phyloP scores from a whole-genome alignment of 2,888 invertebrate genomes.

The Leucoma salicis region DNA sequence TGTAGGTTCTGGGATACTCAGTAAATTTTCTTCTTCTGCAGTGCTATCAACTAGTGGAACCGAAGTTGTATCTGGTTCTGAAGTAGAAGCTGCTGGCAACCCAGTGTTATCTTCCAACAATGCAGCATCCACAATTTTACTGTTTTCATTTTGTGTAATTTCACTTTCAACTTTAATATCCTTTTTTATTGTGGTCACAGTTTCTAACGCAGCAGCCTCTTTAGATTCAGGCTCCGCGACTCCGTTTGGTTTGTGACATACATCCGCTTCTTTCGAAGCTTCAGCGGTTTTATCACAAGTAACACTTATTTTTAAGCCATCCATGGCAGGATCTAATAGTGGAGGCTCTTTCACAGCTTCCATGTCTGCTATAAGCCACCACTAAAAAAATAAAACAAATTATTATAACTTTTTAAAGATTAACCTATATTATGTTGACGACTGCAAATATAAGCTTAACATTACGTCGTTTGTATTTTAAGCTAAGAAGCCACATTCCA shows the following conservation, averaged over 20 bases:
- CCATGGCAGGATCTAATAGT: constrained; percentile 36
- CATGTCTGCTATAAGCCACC: constrained; percentile 27
- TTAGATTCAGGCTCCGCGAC: constrained; percentile 45
- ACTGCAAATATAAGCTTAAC: constrained; percentile 12
- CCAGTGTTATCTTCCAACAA: constrained; percentile 11
- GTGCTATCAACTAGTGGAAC: constrained; percentile 7
- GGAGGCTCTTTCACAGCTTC: constrained; percentile 45
- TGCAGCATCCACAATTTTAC: constrained; percentile 9
- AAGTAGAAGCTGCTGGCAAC: constrained; percentile 6
- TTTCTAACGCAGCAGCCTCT: constrained; percentile 20
- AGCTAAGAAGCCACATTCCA: not conserved
- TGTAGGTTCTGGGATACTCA: not conserved
- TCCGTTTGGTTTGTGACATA: constrained; percentile 67
- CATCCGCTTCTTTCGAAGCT: constrained; percentile 44
- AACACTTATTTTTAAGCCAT: constrained; percentile 45
- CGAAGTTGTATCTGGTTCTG: constrained; percentile 13
- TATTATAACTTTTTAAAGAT: constrained; percentile 19
- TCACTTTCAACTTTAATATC: constrained; percentile 20
- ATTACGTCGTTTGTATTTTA: not conserved
- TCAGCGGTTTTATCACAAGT: constrained; percentile 36
- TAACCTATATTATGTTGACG: constrained; percentile 34
- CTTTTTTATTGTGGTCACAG: constrained; percentile 14
- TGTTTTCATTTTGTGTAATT: constrained; percentile 1
- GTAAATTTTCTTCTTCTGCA: constrained; percentile 7
- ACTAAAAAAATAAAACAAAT: constrained; percentile 23